phyloP scores from a whole-genome alignment of 2,113 vertebrate species.

The Apeltes quadracus region DNA sequence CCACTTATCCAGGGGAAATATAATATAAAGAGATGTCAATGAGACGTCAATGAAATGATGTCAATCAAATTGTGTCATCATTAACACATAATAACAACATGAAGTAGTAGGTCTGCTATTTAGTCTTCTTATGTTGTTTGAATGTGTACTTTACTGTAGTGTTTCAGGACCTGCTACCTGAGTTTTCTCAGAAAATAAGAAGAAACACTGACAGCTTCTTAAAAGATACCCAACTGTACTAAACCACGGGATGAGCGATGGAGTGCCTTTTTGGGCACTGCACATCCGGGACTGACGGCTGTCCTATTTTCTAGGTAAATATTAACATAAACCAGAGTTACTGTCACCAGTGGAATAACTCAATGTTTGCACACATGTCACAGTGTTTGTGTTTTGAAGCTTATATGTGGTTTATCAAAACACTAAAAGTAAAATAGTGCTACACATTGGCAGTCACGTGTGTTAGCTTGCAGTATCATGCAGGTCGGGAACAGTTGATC shows the following conservation, averaged over 20 bases:
- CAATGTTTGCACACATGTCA: neutral
- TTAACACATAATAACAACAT: neutral
- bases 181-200: neutral
- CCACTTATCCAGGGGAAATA: neutral
- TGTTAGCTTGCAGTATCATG: neutral
- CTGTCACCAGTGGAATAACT: constrained; percentile 8
- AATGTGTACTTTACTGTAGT: neutral
- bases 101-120: neutral
- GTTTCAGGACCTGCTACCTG: neutral
- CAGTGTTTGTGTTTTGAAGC: constrained; percentile 8
- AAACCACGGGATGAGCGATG: neutral
- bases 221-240: neutral
- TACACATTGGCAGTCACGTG: too few relatives aligned
- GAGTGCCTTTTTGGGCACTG: neutral
- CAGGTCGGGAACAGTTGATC: constrained; percentile 1
- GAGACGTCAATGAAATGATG: too few relatives aligned
- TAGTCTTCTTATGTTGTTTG: neutral
- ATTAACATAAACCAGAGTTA: neutral
- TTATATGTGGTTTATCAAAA: constrained; percentile 4
- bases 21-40: neutral
- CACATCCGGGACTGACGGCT: neutral
- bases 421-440: neutral
- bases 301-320: neutral
- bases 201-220: neutral
- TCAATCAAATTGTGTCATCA: neutral